Evolutionary conservation across 2,113 vertebrate species (phyloP).

Genomic region (Corythaeola cristata): DNA sequence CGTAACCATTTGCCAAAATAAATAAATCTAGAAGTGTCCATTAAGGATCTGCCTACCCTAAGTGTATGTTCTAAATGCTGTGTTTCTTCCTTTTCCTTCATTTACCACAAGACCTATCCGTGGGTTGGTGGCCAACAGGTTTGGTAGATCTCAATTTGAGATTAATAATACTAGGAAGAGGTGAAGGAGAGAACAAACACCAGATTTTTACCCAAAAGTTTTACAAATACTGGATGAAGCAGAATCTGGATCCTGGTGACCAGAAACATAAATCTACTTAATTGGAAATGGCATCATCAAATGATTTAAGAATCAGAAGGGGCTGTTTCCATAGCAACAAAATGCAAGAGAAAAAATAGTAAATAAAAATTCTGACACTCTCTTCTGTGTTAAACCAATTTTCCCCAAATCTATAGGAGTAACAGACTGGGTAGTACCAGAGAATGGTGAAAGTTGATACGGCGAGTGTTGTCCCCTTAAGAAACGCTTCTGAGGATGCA

Average conservation of each 20-base stretch:
- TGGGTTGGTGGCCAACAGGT: not conserved
- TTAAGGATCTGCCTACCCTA: not conserved
- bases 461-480: not conserved
- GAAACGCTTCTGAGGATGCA: not conserved
- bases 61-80: not conserved
- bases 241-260: not conserved
- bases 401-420: not conserved
- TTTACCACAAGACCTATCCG: rapidly evolving
- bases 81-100: not conserved
- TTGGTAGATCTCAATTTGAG: not conserved
- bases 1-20: not conserved
- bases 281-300: not conserved
- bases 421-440: not conserved
- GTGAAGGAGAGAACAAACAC: not conserved
- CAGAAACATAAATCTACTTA: not conserved
- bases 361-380: not conserved
- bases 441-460: not conserved
- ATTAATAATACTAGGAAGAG: not conserved
- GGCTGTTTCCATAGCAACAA: not conserved
- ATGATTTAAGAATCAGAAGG: not conserved
- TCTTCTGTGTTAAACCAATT: not conserved
- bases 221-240: not conserved
- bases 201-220: not conserved
- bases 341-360: not conserved
- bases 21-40: not conserved